Conservation (phyloP, 2,888 invertebrate genomes). For the Pyralis farinalis region DNA sequence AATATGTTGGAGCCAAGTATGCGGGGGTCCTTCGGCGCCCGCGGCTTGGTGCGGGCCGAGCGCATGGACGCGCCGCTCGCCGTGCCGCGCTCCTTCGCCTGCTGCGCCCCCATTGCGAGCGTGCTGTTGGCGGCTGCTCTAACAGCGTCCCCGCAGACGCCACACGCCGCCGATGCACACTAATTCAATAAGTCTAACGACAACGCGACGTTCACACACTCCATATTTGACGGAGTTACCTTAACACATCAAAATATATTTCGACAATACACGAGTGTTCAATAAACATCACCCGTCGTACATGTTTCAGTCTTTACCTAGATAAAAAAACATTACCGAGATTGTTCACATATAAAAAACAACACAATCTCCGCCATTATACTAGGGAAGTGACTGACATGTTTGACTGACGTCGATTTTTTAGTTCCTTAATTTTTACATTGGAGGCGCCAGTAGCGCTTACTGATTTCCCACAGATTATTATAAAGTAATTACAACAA, state of each 20-base stretch:
- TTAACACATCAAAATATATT: slow-evolving; percentile 5
- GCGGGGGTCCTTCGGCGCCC: slow-evolving; percentile 90
- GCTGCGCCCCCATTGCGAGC: slow-evolving; percentile 92
- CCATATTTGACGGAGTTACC: slow-evolving; percentile 32
- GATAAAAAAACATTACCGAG: slow-evolving; percentile 40
- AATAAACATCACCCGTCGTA: slow-evolving; percentile 15
- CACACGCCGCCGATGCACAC: slow-evolving; percentile 30
- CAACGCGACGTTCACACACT: slow-evolving; percentile 39
- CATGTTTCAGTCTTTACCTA: slow-evolving; percentile 27
- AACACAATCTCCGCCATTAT: slow-evolving; percentile 73
- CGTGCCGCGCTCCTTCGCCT: slow-evolving; percentile 93
- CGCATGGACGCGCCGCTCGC: slow-evolving; percentile 87
- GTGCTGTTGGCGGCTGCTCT: slow-evolving; percentile 85
- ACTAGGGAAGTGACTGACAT: slow-evolving; percentile 25
- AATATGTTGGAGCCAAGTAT: slow-evolving; percentile 94
- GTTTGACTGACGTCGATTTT: slow-evolving; percentile 70
- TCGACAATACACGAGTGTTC: slow-evolving; percentile 5
- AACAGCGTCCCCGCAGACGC: slow-evolving; percentile 34
- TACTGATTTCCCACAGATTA: slow-evolving; percentile 10
- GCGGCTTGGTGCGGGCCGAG: slow-evolving; percentile 87
- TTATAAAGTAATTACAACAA: no score
- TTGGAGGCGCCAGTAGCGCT: slow-evolving; percentile 39
- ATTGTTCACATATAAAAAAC: slow-evolving; percentile 43
- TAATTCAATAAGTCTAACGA: slow-evolving; percentile 57
- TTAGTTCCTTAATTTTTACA: slow-evolving; percentile 31